Base-by-base conservation (phyloP, 2,113 vertebrate genomes). In the Amphilophus citrinellus region DNA sequence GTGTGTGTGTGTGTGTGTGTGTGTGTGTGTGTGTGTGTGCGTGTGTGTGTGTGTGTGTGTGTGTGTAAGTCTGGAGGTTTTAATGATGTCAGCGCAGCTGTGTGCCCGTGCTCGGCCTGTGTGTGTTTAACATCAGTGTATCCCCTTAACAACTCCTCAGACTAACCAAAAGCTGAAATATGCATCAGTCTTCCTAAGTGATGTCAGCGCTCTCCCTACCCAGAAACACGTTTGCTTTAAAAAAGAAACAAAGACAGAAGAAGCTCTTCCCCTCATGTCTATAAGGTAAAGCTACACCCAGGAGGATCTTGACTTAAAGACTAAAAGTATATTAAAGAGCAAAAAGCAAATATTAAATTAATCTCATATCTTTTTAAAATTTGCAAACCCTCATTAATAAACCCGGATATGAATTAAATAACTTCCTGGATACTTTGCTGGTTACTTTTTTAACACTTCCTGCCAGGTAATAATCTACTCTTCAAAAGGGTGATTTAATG, bases 111-210 rank as follows among this genome's bases (percentile, higher is more conserved):
- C 63, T 17, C 27, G 59, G 30, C 32, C 44, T 58, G 76, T 90
- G 85, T 91, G 78, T 77, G 61, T 83, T 84, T 62, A 76, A 57
- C 13, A 10, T 61, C 83, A 24, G 20, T 18, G 68, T 75, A 60
- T 27, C 39, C 62, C 27, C 5, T 42, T 10, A 47, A 66, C 75
- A 85, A 84, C 80, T 58, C 80, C 66, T 50, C 60, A 59, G 60
- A 91, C 88, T 93, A 91, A 93, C 90, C 61, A 75, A 32, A 60
- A 63, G 65, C 83, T 87, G 78, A 60, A 63, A 8, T 47, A 18
- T 47, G 53, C 58, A 11, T 7, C 56, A n/a, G 5, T 14, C 53
- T 53, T 27, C 71, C n/a, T 63, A 20, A 30, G 68, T 87, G 65
- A 60, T n/a, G 85, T 56, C 88, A 77, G 57, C 76, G 39, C 30